phyloP scores from a whole-genome alignment of 2,888 invertebrate genomes.

The Drosophila glabriapex region DNA sequence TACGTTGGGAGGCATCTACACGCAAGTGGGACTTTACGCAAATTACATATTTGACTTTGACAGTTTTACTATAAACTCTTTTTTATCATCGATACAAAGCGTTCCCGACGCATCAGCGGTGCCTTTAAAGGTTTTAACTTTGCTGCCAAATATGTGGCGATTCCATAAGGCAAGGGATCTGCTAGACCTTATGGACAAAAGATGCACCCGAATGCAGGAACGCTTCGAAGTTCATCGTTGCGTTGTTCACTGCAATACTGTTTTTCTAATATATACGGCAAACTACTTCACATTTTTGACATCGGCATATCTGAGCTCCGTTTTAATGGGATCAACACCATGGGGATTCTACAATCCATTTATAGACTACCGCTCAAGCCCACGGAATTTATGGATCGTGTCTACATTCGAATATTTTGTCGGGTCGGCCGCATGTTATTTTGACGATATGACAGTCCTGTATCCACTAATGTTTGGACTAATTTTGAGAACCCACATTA shows the following conservation, averaged over 20 bases:
- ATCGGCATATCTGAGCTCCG: slow-evolving; percentile 31
- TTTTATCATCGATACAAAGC: slow-evolving; percentile 44
- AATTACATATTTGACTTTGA: slow-evolving; percentile 37
- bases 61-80: slow-evolving; percentile 30
- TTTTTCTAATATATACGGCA: slow-evolving; percentile 29
- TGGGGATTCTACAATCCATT: slow-evolving; percentile 53
- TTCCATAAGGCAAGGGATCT: slow-evolving; percentile 34
- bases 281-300: slow-evolving; percentile 18
- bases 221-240: slow-evolving; percentile 26
- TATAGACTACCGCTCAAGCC: slow-evolving; percentile 27
- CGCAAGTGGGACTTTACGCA: slow-evolving; percentile 42
- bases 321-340: slow-evolving; percentile 26
- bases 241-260: slow-evolving; percentile 36
- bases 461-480: slow-evolving; percentile 35
- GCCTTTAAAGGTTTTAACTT: slow-evolving; percentile 5
- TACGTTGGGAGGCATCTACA: slow-evolving; percentile 1
- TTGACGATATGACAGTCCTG: slow-evolving; percentile 30
- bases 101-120: slow-evolving; percentile 27
- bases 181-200: slow-evolving; percentile 41
- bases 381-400: slow-evolving; percentile 24
- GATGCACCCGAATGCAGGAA: slow-evolving; percentile 18
- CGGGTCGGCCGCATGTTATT: not conserved
- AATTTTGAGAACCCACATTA: slow-evolving; percentile 34
- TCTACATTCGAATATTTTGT: slow-evolving; percentile 16
- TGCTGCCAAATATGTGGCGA: slow-evolving; percentile 26